Percentiles rank a stretch among this genome's conserved stretches.
phyloP scores from a whole-genome alignment of 2,113 vertebrate genomes.

The mouse (Mus musculus) region GRCm39 chr8:122442001-122442500 shows the following conservation, averaged over 20 bases:
- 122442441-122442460: not conserved
- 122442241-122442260: too few relatives aligned
- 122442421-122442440: not conserved
- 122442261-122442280: too few relatives aligned
- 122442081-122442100: not conserved
- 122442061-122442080: not conserved
- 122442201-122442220: not conserved
- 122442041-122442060: too few relatives aligned
- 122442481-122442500: not conserved
- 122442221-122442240: not conserved
- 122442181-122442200: not conserved
- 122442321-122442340: not conserved
- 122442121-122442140: too few relatives aligned
- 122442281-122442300: not conserved
- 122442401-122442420: rapidly evolving
- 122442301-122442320: too few relatives aligned
- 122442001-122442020: rapidly evolving
- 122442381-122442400: rapidly evolving
- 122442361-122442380: not conserved
- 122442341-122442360: rapidly evolving
- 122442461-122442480: too few relatives aligned
- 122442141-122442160: too few relatives aligned
- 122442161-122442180: not conserved
- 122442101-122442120: not conserved
- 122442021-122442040: not conserved